These are phyloP conservation scores for Cossypha niveicapilla DNA, from an alignment of 2,797 vertebrate species.

Conservation along the genomic window DNA sequence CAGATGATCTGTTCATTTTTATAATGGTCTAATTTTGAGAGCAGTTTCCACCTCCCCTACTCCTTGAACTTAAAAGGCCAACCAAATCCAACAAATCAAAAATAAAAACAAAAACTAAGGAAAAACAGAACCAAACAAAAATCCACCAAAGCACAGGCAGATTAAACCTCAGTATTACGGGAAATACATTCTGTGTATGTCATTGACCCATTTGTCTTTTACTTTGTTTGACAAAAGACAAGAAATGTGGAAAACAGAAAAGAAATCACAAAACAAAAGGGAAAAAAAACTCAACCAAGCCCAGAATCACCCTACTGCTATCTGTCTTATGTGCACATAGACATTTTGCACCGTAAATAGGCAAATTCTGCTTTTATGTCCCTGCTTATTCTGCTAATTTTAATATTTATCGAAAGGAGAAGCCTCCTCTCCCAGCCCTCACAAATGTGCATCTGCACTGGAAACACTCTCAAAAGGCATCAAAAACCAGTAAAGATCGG, in stretches of 20 bases:
- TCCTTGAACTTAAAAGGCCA: neutral
- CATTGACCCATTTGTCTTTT: neutral
- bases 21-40: conserved; percentile 23
- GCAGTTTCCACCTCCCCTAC: neutral
- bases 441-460: neutral
- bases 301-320: neutral
- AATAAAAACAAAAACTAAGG: neutral
- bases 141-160: neutral
- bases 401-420: neutral
- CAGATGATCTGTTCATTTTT: conserved; percentile 36
- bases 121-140: neutral
- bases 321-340: neutral
- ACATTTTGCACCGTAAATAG: neutral
- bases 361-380: neutral
- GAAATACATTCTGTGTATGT: neutral
- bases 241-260: neutral
- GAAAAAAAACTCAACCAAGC: neutral
- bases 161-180: neutral
- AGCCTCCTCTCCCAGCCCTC: neutral
- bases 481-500: neutral
- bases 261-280: rapidly evolving
- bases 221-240: neutral
- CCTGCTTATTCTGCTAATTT: neutral
- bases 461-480: neutral
- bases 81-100: neutral